These are phyloP conservation scores for Molothrus ater DNA, from an alignment of 2,797 vertebrate species.

Conservation along the genomic window DNA sequence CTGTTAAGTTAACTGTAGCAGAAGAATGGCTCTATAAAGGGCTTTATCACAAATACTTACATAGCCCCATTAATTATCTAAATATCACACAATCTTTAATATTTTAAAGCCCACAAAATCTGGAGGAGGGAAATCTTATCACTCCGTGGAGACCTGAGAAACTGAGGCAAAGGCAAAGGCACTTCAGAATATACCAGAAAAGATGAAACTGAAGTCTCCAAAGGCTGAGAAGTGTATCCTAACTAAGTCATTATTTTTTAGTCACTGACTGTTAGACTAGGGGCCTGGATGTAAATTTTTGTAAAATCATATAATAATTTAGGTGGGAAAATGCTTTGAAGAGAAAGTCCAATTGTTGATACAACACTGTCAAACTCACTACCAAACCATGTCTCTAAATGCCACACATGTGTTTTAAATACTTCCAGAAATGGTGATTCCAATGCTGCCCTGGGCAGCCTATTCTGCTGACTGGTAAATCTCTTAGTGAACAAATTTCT, in stretches of 20 bases:
- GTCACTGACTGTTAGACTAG: neutral
- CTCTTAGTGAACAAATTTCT: neutral
- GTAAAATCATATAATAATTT: neutral
- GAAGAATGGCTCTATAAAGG: neutral
- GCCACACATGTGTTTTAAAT: fast-evolving
- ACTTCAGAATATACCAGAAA: neutral
- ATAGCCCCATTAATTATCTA: neutral
- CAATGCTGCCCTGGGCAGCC: fast-evolving
- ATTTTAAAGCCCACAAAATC: neutral
- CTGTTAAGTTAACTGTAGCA: neutral
- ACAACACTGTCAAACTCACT: neutral
- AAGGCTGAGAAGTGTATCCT: neutral
- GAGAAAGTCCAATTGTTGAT: neutral
- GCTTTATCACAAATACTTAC: neutral
- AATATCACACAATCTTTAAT: neutral
- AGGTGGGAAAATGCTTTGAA: neutral
- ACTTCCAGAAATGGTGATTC: neutral
- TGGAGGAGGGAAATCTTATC: neutral
- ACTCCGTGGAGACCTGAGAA: neutral
- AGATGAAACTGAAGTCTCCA: neutral
- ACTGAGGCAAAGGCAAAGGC: neutral
- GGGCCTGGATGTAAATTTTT: neutral
- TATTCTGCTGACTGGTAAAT: neutral
- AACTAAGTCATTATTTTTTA: neutral
- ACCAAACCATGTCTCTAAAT: neutral